Percentiles rank a stretch among this genome's conserved stretches.
Evolutionary conservation across 2,113 vertebrate species (phyloP).

Genomic region (Istiophorus platypterus): DNA sequence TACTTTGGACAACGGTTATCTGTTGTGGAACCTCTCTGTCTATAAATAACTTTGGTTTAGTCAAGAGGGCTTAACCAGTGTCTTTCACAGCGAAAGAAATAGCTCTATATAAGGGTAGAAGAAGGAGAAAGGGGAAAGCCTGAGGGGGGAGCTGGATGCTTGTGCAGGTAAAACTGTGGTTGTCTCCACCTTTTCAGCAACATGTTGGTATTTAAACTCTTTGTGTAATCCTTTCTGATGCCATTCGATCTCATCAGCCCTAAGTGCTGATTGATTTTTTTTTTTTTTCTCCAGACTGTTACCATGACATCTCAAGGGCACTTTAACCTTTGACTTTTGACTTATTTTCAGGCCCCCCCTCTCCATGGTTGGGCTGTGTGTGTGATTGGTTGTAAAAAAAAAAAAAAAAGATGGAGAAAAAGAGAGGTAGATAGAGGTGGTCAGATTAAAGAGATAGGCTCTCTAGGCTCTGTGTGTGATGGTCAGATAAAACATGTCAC

Average conservation of each 20-base stretch:
- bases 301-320: slow-evolving; percentile 63
- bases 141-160: slow-evolving; percentile 39
- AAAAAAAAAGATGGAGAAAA: slow-evolving; percentile 59
- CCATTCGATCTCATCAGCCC: slow-evolving; percentile 67
- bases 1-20: slow-evolving; percentile 75
- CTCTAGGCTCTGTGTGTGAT: slow-evolving; percentile 69
- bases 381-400: slow-evolving; percentile 52
- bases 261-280: slow-evolving; percentile 70
- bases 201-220: slow-evolving; percentile 47
- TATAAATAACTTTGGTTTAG: slow-evolving; percentile 77
- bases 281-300: slow-evolving; percentile 43
- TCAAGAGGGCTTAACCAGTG: slow-evolving; percentile 67
- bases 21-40: slow-evolving; percentile 63
- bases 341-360: slow-evolving; percentile 38
- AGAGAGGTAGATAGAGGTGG: slow-evolving; percentile 68
- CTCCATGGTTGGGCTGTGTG: background rate
- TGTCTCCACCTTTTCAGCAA: slow-evolving; percentile 58
- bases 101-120: slow-evolving; percentile 75
- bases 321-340: slow-evolving; percentile 67
- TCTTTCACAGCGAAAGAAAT: slow-evolving; percentile 75
- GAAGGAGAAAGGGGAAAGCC: slow-evolving; percentile 48
- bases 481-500: slow-evolving; percentile 81
- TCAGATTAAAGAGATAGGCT: slow-evolving; percentile 76
- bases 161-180: slow-evolving; percentile 66
- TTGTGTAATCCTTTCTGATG: slow-evolving; percentile 59